A percentile compares a stretch with the other conserved stretches of the same genome.
Conservation (phyloP, 2,888 invertebrate genomes). For the Ecliptopera silaceata region DNA sequence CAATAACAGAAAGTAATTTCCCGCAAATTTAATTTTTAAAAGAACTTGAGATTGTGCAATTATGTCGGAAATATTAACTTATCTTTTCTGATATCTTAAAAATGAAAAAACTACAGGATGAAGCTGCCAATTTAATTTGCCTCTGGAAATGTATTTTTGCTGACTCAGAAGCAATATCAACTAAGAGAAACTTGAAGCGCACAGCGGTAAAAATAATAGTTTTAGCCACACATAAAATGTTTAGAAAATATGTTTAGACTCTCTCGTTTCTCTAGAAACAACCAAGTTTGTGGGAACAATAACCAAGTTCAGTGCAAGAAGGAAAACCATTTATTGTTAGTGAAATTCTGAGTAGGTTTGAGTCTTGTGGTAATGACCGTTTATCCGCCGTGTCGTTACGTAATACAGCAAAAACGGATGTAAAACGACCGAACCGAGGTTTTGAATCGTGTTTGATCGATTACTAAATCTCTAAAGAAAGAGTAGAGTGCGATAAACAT, state of each 20-base stretch:
- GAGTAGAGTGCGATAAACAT: background rate
- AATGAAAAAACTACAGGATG: too few relatives aligned
- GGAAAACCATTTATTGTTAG: conserved; percentile 42
- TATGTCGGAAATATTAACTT: too few relatives aligned
- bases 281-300: conserved; percentile 32
- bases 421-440: conserved; percentile 8
- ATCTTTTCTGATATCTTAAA: too few relatives aligned
- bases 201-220: conserved; percentile 13
- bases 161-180: background rate
- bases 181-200: conserved; percentile 1
- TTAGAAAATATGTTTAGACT: conserved; percentile 25
- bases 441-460: conserved; percentile 12
- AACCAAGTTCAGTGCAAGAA: conserved; percentile 34
- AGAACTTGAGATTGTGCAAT: background rate
- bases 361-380: conserved; percentile 60
- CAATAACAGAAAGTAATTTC: conserved; percentile 49
- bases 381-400: conserved; percentile 50
- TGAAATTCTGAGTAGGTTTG: conserved; percentile 38
- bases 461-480: conserved; percentile 7
- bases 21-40: conserved; percentile 21
- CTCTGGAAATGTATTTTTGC: background rate
- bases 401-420: conserved; percentile 33
- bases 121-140: too few relatives aligned
- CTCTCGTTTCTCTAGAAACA: conserved; percentile 26
- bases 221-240: conserved; percentile 13